These are phyloP conservation scores for Piaya cayana DNA, from an alignment of 2,113 vertebrate species.

Conservation along the genomic window DNA sequence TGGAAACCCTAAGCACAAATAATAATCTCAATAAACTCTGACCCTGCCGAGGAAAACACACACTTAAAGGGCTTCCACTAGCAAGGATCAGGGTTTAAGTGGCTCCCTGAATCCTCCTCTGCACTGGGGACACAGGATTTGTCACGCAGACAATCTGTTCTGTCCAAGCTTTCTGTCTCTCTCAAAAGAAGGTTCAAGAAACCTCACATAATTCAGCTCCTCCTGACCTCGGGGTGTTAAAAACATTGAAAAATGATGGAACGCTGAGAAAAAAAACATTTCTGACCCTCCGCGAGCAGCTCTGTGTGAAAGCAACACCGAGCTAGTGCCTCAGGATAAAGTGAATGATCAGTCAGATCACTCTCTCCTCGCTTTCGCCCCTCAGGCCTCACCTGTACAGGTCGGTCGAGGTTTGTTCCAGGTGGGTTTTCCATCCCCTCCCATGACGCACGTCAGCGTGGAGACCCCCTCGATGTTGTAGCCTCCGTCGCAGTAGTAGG, in stretches of 20 bases:
- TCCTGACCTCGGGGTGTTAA: neutral
- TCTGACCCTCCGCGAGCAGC: neutral
- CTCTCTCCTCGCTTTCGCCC: fast-evolving
- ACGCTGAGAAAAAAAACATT: neutral
- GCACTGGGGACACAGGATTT: neutral
- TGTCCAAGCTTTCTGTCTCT: fast-evolving
- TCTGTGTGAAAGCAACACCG: fast-evolving
- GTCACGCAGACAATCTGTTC: fast-evolving
- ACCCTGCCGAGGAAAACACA: neutral
- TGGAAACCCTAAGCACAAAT: neutral
- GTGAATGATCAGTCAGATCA: neutral
- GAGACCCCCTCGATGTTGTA: slow-evolving; percentile 89
- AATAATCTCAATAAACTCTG: neutral
- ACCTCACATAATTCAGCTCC: neutral
- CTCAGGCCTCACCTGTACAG: slow-evolving; percentile 83
- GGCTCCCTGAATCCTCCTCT: neutral
- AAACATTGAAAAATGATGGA: fast-evolving
- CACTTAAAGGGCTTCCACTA: neutral
- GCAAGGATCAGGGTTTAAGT: neutral
- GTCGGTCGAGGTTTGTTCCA: slow-evolving; percentile 92
- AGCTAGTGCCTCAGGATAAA: neutral
- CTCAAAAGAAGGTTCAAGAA: neutral
- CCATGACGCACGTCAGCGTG: slow-evolving; percentile 92
- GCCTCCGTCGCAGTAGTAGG: slow-evolving; percentile 93
- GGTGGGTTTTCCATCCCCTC: slow-evolving; percentile 88